Conservation (phyloP, 2,888 invertebrate species). For the Cheilosia impressa region DNA sequence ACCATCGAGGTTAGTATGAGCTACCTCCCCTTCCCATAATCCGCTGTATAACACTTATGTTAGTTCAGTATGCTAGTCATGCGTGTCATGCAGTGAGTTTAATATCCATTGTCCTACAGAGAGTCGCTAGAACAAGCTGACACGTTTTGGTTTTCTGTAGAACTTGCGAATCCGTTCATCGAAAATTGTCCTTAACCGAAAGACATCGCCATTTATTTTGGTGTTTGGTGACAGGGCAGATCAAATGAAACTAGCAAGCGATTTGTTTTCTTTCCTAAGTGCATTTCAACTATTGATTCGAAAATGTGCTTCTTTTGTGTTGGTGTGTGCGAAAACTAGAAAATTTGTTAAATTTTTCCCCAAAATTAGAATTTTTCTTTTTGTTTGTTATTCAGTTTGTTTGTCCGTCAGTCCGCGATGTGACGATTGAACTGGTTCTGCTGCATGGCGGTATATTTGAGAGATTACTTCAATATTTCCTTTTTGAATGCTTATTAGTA, state of each 20-base stretch:
- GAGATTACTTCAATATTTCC: not conserved
- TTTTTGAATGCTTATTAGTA: not conserved
- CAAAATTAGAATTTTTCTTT: constrained; percentile 11
- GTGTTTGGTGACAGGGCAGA: constrained; percentile 26
- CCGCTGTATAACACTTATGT: constrained; percentile 46
- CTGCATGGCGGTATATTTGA: constrained; percentile 33
- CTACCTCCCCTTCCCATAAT: not conserved
- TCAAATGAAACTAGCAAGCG: constrained; percentile 24
- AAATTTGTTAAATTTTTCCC: constrained; percentile 23
- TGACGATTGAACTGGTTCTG: constrained; percentile 6
- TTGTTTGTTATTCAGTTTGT: constrained; percentile 30
- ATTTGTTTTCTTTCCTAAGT: constrained; percentile 61
- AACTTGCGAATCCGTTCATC: constrained; percentile 35
- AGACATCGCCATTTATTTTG: constrained; percentile 26
- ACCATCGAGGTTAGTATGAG: constrained; percentile 88
- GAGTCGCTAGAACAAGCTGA: not conserved
- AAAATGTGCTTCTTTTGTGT: constrained; percentile 69
- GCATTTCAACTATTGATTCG: constrained; percentile 71
- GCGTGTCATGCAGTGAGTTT: constrained; percentile 50
- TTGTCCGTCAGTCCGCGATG: constrained; percentile 43
- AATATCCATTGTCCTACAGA: constrained; percentile 27
- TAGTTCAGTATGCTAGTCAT: constrained; percentile 71
- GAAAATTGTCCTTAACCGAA: constrained; percentile 25
- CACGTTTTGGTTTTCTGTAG: constrained; percentile 20
- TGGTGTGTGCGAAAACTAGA: constrained; percentile 71